Percentiles rank a stretch among this genome's conserved stretches.
Conservation (phyloP, 2,113 vertebrate genomes). For the Mobula hypostoma region DNA sequence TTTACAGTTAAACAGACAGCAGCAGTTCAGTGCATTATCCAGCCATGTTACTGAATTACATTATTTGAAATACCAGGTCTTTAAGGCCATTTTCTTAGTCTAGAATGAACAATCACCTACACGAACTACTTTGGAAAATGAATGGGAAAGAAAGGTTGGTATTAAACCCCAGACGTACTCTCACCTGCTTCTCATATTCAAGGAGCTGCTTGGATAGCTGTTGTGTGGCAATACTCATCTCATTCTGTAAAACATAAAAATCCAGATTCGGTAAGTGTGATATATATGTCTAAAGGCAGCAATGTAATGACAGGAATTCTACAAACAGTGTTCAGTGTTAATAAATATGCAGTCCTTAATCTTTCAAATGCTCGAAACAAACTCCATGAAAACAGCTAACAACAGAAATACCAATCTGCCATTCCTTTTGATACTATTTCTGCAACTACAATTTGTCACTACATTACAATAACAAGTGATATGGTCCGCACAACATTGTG, state of each 20-base stretch:
- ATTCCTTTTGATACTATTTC: background rate
- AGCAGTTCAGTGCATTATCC: background rate
- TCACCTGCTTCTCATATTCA: slow-evolving; percentile 91
- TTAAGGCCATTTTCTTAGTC: background rate
- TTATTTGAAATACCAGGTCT: background rate
- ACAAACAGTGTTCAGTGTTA: background rate
- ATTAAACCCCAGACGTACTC: background rate
- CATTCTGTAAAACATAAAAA: slow-evolving; percentile 68
- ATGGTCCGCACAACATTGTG: no score
- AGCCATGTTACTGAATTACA: background rate
- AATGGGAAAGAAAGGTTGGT: background rate
- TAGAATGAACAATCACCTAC: background rate
- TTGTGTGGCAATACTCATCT: slow-evolving; percentile 93
- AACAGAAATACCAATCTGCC: background rate
- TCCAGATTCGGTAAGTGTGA: background rate
- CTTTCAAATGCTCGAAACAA: background rate
- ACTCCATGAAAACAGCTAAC: background rate
- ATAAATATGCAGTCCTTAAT: background rate
- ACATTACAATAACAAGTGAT: background rate
- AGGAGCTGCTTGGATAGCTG: slow-evolving; percentile 88
- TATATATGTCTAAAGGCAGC: background rate
- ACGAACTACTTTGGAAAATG: background rate
- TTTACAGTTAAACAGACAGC: background rate
- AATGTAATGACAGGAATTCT: background rate
- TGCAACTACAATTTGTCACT: background rate